phyloP scores from a whole-genome alignment of 1,140 invertebrate species.

The Conus betulinus region DNA sequence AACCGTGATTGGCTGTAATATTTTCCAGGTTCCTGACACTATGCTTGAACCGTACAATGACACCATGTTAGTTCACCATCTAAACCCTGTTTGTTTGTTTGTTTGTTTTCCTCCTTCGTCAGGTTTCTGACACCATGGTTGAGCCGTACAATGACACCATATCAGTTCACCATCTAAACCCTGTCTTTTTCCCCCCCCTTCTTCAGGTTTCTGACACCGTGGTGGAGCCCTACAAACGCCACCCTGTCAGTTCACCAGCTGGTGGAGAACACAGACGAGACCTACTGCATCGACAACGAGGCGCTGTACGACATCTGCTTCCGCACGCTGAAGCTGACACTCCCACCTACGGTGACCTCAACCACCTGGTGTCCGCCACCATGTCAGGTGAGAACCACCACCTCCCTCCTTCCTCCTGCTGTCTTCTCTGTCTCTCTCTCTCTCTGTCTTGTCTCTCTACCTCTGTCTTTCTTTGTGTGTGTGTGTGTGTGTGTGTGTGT shows the following conservation, averaged over 20 bases:
- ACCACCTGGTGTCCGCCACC: slow-evolving; percentile 82
- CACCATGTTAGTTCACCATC: background rate
- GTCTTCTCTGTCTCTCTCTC: no score
- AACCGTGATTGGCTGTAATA: background rate
- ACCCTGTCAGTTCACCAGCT: slow-evolving; percentile 86
- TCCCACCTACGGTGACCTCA: slow-evolving; percentile 79
- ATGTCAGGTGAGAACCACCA: slow-evolving; percentile 80
- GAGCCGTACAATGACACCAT: background rate
- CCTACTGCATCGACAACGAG: slow-evolving; percentile 82
- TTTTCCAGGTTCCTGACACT: background rate
- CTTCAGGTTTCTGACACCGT: slow-evolving; percentile 79
- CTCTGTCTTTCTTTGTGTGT: no score
- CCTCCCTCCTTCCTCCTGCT: no score
- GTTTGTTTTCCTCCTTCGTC: background rate
- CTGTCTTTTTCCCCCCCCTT: background rate
- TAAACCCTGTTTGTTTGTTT: background rate
- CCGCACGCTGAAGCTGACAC: slow-evolving; percentile 89
- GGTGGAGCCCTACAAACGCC: slow-evolving; percentile 80
- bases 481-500: no score
- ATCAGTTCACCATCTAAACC: background rate
- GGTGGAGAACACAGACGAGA: slow-evolving; percentile 85
- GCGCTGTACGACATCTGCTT: slow-evolving; percentile 96
- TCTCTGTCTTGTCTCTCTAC: no score
- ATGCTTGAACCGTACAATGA: background rate
- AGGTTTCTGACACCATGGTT: background rate